A percentile compares a stretch with the other conserved stretches of the same genome.
Conservation (phyloP, 2,797 vertebrate genomes). For the Heterohyrax brucei region DNA sequence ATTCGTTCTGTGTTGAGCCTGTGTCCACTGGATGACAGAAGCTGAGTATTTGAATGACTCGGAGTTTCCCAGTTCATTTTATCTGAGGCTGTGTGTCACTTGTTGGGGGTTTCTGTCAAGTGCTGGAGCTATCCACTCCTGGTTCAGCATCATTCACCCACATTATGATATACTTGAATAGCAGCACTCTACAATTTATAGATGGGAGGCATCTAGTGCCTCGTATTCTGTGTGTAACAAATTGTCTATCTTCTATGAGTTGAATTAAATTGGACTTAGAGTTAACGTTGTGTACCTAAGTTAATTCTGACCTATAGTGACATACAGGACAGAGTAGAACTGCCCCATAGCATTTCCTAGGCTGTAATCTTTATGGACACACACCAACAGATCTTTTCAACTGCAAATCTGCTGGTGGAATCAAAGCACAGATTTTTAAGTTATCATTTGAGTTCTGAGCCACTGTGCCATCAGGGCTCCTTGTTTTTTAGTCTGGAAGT, state of each 20-base stretch:
- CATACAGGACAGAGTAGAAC: too few species aligned
- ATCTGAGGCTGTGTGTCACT: background rate
- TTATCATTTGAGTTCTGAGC: too few species aligned
- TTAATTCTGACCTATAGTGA: background rate
- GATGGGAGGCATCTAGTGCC: background rate
- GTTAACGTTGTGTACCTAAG: background rate
- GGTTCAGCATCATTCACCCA: background rate
- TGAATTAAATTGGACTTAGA: background rate
- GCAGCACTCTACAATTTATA: background rate
- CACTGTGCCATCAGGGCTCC: too few species aligned
- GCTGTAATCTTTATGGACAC: too few species aligned
- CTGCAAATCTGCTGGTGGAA: too few species aligned
- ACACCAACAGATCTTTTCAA: too few species aligned
- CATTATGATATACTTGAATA: background rate
- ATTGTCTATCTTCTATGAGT: background rate
- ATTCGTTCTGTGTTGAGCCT: background rate
- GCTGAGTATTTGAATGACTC: background rate
- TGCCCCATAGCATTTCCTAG: too few species aligned
- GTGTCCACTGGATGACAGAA: background rate
- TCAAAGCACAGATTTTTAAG: too few species aligned
- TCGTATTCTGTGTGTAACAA: background rate
- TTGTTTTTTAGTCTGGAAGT: background rate
- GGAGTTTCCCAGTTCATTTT: background rate
- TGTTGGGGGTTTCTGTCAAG: background rate
- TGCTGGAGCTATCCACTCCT: fast-evolving